Percentiles rank a stretch among this genome's conserved stretches.
Evolutionary conservation across 1,140 invertebrate species (phyloP).

Genomic region (Eurosta solidaginis): DNA sequence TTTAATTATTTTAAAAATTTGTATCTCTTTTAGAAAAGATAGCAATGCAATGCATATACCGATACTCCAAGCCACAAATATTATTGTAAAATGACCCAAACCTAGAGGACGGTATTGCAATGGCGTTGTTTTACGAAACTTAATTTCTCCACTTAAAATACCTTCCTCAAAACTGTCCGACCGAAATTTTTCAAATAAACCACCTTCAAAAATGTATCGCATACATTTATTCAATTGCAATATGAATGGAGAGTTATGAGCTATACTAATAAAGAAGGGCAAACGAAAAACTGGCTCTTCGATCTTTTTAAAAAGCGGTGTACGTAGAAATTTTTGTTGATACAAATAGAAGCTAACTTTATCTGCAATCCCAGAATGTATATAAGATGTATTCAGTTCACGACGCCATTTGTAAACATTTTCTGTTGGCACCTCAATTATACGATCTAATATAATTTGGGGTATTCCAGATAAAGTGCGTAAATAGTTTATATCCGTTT

Average conservation of each 20-base stretch:
- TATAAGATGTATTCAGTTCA: background rate
- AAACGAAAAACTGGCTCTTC: background rate
- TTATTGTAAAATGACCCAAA: background rate
- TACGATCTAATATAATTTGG: background rate
- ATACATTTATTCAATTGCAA: constrained; percentile 4
- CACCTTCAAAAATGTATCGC: background rate
- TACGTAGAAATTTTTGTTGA: constrained; percentile 21
- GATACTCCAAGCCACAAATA: background rate
- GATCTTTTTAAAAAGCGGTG: background rate
- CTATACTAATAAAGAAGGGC: background rate
- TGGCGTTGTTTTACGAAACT: background rate
- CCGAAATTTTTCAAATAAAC: background rate
- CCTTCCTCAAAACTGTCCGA: background rate
- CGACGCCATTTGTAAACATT: background rate
- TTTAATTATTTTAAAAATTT: background rate
- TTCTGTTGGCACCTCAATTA: background rate
- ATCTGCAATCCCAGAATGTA: background rate
- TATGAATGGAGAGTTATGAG: constrained; percentile 4
- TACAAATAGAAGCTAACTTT: background rate
- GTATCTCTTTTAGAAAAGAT: background rate
- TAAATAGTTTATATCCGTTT: background rate
- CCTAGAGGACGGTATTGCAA: background rate
- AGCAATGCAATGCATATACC: background rate
- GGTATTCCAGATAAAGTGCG: background rate
- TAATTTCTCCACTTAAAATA: constrained; percentile 3